A percentile compares a stretch with the other conserved stretches of the same genome.
Evolutionary conservation across 2,797 vertebrate species (phyloP).

Genomic region (Sternarchorhynchus goeldii): DNA sequence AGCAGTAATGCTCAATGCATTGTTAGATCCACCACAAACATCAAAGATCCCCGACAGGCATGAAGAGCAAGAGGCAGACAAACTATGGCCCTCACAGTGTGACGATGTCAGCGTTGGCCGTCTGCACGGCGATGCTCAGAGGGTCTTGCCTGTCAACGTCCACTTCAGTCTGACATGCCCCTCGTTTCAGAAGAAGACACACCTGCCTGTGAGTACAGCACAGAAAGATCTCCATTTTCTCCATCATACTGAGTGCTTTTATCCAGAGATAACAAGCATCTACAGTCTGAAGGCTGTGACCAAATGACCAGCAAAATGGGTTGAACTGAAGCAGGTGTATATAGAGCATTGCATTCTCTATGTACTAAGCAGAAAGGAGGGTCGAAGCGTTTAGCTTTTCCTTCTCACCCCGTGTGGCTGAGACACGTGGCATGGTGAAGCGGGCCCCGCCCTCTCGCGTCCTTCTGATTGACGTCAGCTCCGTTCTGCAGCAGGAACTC

Average conservation of each 20-base stretch:
- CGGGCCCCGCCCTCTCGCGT: constrained; percentile 85
- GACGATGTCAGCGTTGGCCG: constrained; percentile 96
- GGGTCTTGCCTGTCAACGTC: constrained; percentile 92
- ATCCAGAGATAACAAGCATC: not conserved
- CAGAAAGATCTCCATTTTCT: not conserved
- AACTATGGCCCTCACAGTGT: constrained; percentile 82
- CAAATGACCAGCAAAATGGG: too few species aligned
- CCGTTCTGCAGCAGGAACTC: constrained; percentile 97
- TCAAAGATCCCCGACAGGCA: not conserved
- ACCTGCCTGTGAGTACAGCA: constrained; percentile 82
- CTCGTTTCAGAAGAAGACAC: constrained; percentile 95
- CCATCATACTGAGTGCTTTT: too few species aligned
- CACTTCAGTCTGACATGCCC: constrained; percentile 87
- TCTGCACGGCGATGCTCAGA: constrained; percentile 89
- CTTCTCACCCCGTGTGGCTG: constrained; percentile 89
- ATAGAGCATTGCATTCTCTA: too few species aligned
- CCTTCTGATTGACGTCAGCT: constrained; percentile 95
- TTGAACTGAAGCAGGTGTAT: too few species aligned
- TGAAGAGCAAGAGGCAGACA: not conserved
- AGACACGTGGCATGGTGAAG: constrained; percentile 92
- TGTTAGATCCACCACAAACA: not conserved
- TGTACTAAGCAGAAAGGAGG: not conserved
- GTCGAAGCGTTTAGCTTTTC: not conserved
- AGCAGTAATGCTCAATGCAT: not conserved
- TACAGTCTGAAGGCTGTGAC: too few species aligned